A percentile compares a stretch with the other conserved stretches of the same genome.
Conservation (phyloP, 2,113 vertebrate species). For the Trinectes maculatus region DNA sequence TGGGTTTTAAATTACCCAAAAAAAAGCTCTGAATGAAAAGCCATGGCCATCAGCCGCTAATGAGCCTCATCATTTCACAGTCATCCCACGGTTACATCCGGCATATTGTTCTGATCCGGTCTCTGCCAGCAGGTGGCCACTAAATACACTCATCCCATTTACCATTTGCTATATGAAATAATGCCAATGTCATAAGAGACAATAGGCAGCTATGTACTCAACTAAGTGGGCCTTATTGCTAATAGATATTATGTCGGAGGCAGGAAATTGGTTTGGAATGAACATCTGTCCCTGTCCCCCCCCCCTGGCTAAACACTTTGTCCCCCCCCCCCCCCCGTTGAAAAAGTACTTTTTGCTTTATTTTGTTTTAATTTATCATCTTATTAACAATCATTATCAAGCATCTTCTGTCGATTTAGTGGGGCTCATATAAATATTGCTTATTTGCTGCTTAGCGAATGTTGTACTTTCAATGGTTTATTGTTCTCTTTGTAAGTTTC, state of each 20-base stretch:
- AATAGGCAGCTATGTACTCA: slow-evolving; percentile 38
- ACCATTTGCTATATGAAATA: slow-evolving; percentile 31
- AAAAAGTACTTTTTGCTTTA: too few species aligned
- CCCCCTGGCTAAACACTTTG: too few species aligned
- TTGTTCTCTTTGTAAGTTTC: background rate
- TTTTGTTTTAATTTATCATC: too few species aligned
- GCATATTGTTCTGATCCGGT: slow-evolving; percentile 42
- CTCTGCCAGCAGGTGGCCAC: slow-evolving; percentile 44
- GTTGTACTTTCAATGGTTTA: background rate
- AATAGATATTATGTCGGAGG: slow-evolving; percentile 64
- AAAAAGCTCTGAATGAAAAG: slow-evolving; percentile 14
- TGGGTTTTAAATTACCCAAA: slow-evolving; percentile 18
- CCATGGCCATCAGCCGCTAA: slow-evolving; percentile 39
- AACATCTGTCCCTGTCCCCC: slow-evolving; percentile 74
- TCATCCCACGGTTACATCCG: slow-evolving; percentile 36
- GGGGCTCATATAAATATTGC: too few species aligned
- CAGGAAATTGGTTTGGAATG: slow-evolving; percentile 73
- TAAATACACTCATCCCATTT: slow-evolving; percentile 18
- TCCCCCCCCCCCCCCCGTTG: too few species aligned
- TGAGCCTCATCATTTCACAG: slow-evolving; percentile 53
- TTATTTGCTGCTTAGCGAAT: too few species aligned
- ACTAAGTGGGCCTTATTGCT: slow-evolving; percentile 34
- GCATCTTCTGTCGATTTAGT: too few species aligned
- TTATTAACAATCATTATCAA: too few species aligned
- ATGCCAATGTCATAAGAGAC: slow-evolving; percentile 44